Conservation (phyloP, 2,113 vertebrate species). For the Indri indri region DNA sequence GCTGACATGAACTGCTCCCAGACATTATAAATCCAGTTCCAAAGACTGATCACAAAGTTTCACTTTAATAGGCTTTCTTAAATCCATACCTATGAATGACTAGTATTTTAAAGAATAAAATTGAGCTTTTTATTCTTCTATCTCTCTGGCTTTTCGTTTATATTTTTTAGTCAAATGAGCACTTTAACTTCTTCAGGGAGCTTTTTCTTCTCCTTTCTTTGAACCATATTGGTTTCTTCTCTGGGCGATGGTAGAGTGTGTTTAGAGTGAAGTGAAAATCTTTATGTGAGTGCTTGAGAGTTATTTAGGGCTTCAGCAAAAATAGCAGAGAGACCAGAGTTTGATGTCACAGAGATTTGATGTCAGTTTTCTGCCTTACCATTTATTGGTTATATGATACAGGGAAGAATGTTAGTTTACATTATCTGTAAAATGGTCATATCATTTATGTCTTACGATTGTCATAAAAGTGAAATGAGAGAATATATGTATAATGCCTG, state of each 20-base stretch:
- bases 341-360: background rate
- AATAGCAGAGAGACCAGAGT: background rate
- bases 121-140: background rate
- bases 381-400: background rate
- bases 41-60: slow-evolving; percentile 12
- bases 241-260: background rate
- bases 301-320: background rate
- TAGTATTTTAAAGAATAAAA: slow-evolving; percentile 44
- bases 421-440: background rate
- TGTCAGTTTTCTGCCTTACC: background rate
- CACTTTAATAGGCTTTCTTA: slow-evolving; percentile 23
- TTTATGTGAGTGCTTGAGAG: background rate
- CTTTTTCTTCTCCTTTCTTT: slow-evolving; percentile 26
- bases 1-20: background rate
- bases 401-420: background rate
- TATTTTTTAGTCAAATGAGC: slow-evolving; percentile 16
- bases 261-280: background rate
- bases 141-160: slow-evolving; percentile 29
- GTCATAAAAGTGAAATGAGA: background rate
- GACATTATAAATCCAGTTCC: background rate
- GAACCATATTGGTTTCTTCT: slow-evolving; percentile 7
- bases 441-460: background rate
- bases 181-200: background rate
- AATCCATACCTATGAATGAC: background rate
- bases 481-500: background rate